Evolutionary conservation across 2,113 vertebrate genomes (phyloP).

Genomic region (Erythrolamprus reginae): DNA sequence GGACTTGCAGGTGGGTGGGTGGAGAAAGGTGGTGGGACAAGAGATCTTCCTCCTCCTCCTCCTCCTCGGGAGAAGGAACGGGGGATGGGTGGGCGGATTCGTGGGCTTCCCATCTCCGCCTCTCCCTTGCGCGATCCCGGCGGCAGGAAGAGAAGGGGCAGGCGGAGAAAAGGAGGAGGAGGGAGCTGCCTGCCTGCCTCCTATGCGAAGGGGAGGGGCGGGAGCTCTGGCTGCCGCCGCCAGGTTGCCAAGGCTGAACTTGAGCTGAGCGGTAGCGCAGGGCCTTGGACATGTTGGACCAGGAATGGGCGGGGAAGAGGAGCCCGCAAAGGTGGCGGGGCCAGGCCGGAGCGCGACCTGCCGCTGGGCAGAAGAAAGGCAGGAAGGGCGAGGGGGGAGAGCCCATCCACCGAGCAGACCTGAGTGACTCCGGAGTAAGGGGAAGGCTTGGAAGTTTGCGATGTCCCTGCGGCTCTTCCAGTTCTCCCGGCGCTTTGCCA

Average conservation of each 20-base stretch:
- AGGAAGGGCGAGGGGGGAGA: conserved; percentile 28
- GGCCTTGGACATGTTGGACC: conserved; percentile 45
- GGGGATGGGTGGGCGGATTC: neutral
- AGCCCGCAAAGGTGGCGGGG: neutral
- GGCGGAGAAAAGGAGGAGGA: conserved; percentile 41
- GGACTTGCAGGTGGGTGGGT: neutral
- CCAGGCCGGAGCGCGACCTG: conserved; percentile 28
- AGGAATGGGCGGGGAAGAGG: neutral
- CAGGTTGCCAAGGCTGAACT: conserved; percentile 42
- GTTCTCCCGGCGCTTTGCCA: no score
- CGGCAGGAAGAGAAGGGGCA: conserved; percentile 36
- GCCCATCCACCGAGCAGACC: no score
- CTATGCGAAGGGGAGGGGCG: conserved; percentile 36
- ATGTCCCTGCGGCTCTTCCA: no score
- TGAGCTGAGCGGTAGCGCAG: conserved; percentile 35
- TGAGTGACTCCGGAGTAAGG: no score
- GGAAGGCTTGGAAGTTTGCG: no score
- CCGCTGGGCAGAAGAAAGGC: conserved; percentile 41
- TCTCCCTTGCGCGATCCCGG: conserved; percentile 45
- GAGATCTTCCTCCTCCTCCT: neutral
- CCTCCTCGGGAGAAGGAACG: conserved; percentile 1
- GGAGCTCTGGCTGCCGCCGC: conserved; percentile 28
- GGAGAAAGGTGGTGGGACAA: no score
- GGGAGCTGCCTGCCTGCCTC: conserved; percentile 34
- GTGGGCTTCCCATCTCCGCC: conserved; percentile 31